Percentiles rank a stretch among this genome's conserved stretches.
These are phyloP conservation scores for Drosophila subobscura DNA, from an alignment of 1,140 invertebrate genomes.

Conservation along the genomic window DNA sequence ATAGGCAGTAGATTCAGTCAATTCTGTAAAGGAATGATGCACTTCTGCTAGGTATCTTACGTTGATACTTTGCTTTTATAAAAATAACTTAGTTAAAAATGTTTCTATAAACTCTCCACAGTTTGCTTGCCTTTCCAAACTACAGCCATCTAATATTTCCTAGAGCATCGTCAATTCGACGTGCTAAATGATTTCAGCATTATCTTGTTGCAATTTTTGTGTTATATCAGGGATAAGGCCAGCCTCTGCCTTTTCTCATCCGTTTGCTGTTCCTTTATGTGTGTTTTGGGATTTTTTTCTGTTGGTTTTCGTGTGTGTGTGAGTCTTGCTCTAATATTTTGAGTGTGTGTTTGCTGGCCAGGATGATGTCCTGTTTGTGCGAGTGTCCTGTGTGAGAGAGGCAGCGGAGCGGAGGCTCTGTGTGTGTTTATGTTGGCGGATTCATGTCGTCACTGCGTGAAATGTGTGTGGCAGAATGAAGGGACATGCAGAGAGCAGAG, in stretches of 20 bases:
- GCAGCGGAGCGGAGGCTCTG: neutral
- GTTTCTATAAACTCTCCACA: too few species aligned
- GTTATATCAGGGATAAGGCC: neutral
- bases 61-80: too few species aligned
- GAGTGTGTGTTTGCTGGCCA: constrained; percentile 47
- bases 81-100: too few species aligned
- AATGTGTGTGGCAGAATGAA: constrained; percentile 75
- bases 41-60: too few species aligned
- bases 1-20: too few species aligned
- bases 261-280: constrained; percentile 44
- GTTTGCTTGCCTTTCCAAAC: too few species aligned
- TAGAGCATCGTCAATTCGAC: too few species aligned
- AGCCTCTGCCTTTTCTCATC: neutral
- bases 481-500: constrained; percentile 4
- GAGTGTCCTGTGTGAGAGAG: constrained; percentile 3
- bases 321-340: constrained; percentile 30
- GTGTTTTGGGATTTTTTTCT: constrained; percentile 17
- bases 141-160: too few species aligned
- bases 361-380: constrained; percentile 33
- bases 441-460: constrained; percentile 80
- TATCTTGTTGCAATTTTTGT: constrained; percentile 8
- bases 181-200: neutral
- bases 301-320: constrained; percentile 7
- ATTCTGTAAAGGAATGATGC: too few species aligned
- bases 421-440: constrained; percentile 78